These are phyloP conservation scores for Poecilobothrus nobilitatus DNA, from an alignment of 2,888 invertebrate genomes.

Conservation along the genomic window DNA sequence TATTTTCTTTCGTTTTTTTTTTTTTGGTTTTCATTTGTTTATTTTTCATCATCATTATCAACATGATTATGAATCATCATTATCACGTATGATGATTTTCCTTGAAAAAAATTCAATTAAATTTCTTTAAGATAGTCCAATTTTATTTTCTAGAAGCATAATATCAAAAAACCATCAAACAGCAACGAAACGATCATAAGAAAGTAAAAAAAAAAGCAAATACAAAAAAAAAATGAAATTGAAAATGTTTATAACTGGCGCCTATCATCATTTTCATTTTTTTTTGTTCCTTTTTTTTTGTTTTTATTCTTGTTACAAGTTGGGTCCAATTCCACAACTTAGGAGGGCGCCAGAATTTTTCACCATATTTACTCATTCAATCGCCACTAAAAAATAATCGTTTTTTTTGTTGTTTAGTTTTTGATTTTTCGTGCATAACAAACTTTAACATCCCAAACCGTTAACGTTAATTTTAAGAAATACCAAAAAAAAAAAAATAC, in stretches of 20 bases:
- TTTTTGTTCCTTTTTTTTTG: background rate
- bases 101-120: too few species aligned
- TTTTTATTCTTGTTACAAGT: background rate
- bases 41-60: background rate
- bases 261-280: background rate
- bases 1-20: too few species aligned
- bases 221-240: background rate
- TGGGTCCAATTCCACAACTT: background rate
- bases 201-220: background rate
- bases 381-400: background rate
- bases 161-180: too few species aligned
- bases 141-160: too few species aligned
- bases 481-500: background rate
- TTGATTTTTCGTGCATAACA: background rate
- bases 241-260: background rate
- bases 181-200: too few species aligned
- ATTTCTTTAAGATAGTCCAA: too few species aligned
- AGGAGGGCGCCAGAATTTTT: conserved; percentile 4
- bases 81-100: too few species aligned
- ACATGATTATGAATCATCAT: background rate
- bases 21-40: too few species aligned
- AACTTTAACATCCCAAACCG: background rate
- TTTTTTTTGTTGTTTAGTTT: too few species aligned
- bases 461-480: background rate
- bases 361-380: background rate